Base-by-base conservation (phyloP, 1,140 invertebrate species). In the Littorina saxatilis region DNA sequence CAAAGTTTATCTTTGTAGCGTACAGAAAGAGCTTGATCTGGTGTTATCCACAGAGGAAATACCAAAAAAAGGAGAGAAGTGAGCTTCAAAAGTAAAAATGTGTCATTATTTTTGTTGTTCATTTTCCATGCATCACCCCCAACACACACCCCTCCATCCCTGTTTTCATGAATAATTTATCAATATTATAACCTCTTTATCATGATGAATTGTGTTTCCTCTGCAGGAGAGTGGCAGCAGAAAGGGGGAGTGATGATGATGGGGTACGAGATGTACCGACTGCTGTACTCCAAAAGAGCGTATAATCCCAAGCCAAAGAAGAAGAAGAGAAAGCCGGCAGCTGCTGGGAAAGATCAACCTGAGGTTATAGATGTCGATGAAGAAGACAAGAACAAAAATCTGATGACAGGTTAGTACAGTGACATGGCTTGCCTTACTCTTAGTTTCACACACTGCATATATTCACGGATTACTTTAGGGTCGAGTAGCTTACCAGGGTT, bases 201-300 rank as follows among this genome's bases (percentile, higher is more conserved):
- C n/a, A n/a, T 5, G 3, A 66, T 66, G 32, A 29, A 3, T 68
- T 37, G 11, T 20, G 0, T 9, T 80, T 66, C 37, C 74, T 66
- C 82, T 87, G 0, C 83, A 92, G 91, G 91, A 23, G 95, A 97
- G 47, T 99, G 99, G 98, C 94, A 95, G 35, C 94, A 95, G 80
- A 87, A 89, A 66, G 98, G 98, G 5, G 99, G 99, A 27, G 98
- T 99, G 1, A 92, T 99, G 15, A 93, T 99, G 82, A 98, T 99
- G 89, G 99, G 99, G 7, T 99, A 99, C 92, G 99, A 99, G 93
- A 94, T 99, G 89, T 99, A 98, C 91, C 94, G 94, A 13, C 94
- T 98, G 80, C 93, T 99, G 43, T 97, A 96, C 82, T 94, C 97
- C 85, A 55, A 58, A n/a, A 43, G 76, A 0, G n/a, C 35, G 7